Evolutionary conservation across 2,888 invertebrate species (phyloP), one percentile per base, ranked within the genome.

Genomic region (Lithophane socia): DNA sequence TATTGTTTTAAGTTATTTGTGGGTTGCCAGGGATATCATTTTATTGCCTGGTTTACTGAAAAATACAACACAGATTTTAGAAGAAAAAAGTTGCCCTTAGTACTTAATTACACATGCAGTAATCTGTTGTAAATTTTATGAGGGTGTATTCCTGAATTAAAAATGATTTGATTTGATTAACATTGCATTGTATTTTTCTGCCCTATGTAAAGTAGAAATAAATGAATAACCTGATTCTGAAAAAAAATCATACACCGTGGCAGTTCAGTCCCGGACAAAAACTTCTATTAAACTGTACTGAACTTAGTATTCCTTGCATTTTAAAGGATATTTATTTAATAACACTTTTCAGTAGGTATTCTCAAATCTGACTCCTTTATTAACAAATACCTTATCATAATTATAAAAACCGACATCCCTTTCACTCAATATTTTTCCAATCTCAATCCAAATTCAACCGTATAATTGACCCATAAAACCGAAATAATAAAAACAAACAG

Each of bases 401-500:
- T n/a, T n/a, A 16, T 24, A 65, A 69, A 24, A 63, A 56, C 21
- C 37, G 42, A 77, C 29, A 18, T 63, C 54, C 61, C 21, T 37
- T 13, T 52, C 58, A 67, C 60, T 49, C 68, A 72, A 64, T 69
- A 61, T 61, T 70, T 47, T n/a, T 56, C 47, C 56, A 67, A 61
- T 67, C 69, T 42, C 42, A 73, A 66, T 73, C 63, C 66, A 75
- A 75, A 85, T 70, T 58, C 69, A 56, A 74, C 65, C n/a, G 42
- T 60, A 76, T 56, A 72, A 86, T 72, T 68, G 52, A 61, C 71
- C 67, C n/a, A 65, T 71, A 73, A 73, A 78, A 69, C 56, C 60
- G 60, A 67, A 74, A 86, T 73, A 73, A 80, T 83, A 80, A 80
- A 77, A 76, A 58, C 63, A 86, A 75, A 83, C 70, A 83, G 49